Base-by-base conservation (phyloP, 2,113 vertebrate genomes). In the Pheucticus melanocephalus region DNA sequence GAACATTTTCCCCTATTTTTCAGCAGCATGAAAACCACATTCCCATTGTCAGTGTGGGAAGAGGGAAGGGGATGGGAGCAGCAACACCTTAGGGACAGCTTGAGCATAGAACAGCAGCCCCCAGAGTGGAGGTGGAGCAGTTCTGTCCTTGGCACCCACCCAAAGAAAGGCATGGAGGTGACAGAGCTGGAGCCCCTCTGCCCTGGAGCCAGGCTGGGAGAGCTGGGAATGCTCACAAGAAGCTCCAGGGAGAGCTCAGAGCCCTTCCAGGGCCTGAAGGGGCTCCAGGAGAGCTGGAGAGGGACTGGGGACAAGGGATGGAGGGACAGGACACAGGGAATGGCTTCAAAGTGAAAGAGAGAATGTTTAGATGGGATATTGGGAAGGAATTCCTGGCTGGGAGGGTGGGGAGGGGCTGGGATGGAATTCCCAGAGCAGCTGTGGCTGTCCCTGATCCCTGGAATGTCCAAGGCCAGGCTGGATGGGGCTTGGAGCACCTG, bases 1-100 rank as follows among this genome's bases (percentile, higher is more conserved):
- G 87, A 81, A 82, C 1, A 2, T 51, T 72, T 57, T 45, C 31
- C 57, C 37, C 9, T n/a, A 13, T n/a, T 60, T 39, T 60, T 50
- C 40, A 15, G 28, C 3, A 51, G 35, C 28, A 2, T 25, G 8
- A 60, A 65, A 79, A 35, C 8, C 63, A 16, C 7, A 4, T 35
- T 39, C 31, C 8, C 10, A 2, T 3, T 9, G 47, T 35, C 30
- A 6, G 27, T 2, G 51, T 0, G 3, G 56, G 63, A 13, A 37
- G 30, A 45, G 47, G 37, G 80, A 35, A 18, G 9, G 30, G n/a
- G 31, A 11, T 11, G n/a, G 73, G 66, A 82, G 57, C 66, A 59
- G 54, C 45, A 22, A 17, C 33, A 22, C 11, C 84, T 33, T 3
- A 2, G 18, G 14, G 25, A 9, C 53, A 53, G 21, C 39, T 4